Percentiles rank a stretch among this genome's conserved stretches.
Evolutionary conservation across 2,797 vertebrate species (phyloP).

Genomic region (Poeciliopsis paucimaculata): DNA sequence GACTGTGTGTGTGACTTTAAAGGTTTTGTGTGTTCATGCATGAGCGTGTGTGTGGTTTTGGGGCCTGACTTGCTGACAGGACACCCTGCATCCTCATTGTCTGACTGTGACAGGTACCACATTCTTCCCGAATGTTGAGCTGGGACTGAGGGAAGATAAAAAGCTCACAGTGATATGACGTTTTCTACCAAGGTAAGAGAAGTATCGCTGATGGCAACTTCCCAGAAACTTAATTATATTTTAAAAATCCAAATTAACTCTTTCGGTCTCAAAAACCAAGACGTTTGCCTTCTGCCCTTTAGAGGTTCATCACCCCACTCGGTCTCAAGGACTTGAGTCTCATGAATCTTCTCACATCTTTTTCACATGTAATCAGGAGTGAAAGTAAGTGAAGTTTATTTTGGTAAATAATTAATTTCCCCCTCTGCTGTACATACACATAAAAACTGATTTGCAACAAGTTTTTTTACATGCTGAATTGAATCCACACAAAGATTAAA

Average conservation of each 20-base stretch:
- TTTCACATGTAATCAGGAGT: neutral
- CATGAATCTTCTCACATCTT: neutral
- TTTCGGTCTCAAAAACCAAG: neutral
- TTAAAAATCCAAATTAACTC: neutral
- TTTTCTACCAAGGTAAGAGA: neutral
- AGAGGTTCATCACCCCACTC: neutral
- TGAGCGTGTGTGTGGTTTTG: too few relatives aligned
- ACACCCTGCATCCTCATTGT: too few relatives aligned
- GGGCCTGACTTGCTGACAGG: too few relatives aligned
- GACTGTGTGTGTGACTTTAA: too few relatives aligned
- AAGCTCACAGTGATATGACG: neutral
- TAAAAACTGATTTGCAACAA: neutral
- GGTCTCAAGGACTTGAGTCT: neutral
- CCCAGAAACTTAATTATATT: neutral
- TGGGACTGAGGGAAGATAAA: too few relatives aligned
- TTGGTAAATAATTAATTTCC: neutral
- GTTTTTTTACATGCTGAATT: neutral
- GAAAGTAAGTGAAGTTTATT: neutral
- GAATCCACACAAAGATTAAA: conserved; percentile 16
- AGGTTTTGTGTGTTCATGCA: too few relatives aligned
- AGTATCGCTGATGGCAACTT: neutral
- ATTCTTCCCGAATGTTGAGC: too few relatives aligned
- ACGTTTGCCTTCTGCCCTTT: neutral
- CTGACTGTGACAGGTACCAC: too few relatives aligned
- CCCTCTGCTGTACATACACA: neutral